Conservation (phyloP, 2,888 invertebrate genomes). For the Mimas tiliae region DNA sequence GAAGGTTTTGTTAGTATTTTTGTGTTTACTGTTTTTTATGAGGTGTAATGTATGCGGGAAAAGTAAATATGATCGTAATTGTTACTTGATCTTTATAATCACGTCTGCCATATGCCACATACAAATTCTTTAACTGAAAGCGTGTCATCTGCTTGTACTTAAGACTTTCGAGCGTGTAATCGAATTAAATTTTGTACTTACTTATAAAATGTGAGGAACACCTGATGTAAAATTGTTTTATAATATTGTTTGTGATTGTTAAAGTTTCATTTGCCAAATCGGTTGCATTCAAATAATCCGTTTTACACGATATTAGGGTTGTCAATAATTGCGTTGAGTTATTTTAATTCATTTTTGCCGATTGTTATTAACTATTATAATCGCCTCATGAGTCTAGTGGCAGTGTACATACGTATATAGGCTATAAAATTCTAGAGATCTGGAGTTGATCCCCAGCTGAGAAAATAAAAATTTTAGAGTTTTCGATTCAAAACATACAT, state of each 20-base stretch:
- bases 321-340: conserved; percentile 27
- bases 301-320: conserved; percentile 43
- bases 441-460: too few species aligned
- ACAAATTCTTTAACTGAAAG: conserved; percentile 47
- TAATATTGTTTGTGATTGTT: conserved; percentile 33
- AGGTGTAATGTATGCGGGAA: conserved; percentile 28
- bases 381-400: too few species aligned
- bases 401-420: too few species aligned
- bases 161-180: conserved; percentile 28
- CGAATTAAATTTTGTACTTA: conserved; percentile 11
- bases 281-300: conserved; percentile 41
- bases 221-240: conserved; percentile 31
- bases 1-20: conserved; percentile 26
- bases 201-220: conserved; percentile 16
- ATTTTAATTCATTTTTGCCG: neutral
- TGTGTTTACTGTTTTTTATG: neutral
- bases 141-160: conserved; percentile 38
- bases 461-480: too few species aligned
- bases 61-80: conserved; percentile 16
- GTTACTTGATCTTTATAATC: conserved; percentile 40
- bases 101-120: conserved; percentile 57
- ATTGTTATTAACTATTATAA: conserved; percentile 18
- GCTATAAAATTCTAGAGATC: too few species aligned
- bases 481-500: too few species aligned
- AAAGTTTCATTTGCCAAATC: conserved; percentile 41